phyloP scores from a whole-genome alignment of 2,797 vertebrate species.

The Muraenolepis orangiensis region DNA sequence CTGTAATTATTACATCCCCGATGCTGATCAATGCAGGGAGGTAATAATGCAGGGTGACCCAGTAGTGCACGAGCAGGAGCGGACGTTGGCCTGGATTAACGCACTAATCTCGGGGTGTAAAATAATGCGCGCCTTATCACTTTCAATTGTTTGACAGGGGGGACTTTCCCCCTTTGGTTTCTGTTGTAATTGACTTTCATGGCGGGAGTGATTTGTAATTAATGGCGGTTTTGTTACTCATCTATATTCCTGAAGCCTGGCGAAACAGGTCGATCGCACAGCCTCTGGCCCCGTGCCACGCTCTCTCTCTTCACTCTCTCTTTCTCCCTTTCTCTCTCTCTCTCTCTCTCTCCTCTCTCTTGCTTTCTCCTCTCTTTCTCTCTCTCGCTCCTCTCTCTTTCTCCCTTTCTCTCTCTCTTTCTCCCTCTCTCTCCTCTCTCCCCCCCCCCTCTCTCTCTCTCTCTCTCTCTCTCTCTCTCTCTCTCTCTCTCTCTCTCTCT shows the following conservation, averaged over 20 bases:
- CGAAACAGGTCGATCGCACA: constrained; percentile 64
- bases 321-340: neutral
- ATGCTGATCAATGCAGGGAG: constrained; percentile 41
- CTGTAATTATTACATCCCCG: constrained; percentile 16
- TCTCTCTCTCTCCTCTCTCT: constrained; percentile 13
- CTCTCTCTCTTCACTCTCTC: neutral
- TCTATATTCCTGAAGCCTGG: constrained; percentile 71
- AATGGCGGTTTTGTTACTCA: constrained; percentile 73
- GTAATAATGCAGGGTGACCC: constrained; percentile 17
- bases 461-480: neutral
- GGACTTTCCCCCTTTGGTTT: constrained; percentile 50
- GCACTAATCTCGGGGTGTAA: constrained; percentile 36
- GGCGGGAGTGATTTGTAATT: constrained; percentile 76
- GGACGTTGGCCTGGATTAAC: constrained; percentile 14
- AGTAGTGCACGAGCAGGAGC: constrained; percentile 6
- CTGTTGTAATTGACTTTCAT: constrained; percentile 68
- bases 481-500: neutral
- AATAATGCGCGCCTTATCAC: constrained; percentile 51
- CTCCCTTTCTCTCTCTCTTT: neutral
- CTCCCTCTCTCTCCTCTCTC: neutral
- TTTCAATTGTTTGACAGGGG: constrained; percentile 59
- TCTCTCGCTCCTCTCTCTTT: constrained; percentile 4
- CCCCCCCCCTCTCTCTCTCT: neutral
- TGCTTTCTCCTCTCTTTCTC: neutral
- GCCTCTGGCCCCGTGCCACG: constrained; percentile 49